phyloP scores from a whole-genome alignment of 2,113 vertebrate species.

The Lipophrys pholis region DNA sequence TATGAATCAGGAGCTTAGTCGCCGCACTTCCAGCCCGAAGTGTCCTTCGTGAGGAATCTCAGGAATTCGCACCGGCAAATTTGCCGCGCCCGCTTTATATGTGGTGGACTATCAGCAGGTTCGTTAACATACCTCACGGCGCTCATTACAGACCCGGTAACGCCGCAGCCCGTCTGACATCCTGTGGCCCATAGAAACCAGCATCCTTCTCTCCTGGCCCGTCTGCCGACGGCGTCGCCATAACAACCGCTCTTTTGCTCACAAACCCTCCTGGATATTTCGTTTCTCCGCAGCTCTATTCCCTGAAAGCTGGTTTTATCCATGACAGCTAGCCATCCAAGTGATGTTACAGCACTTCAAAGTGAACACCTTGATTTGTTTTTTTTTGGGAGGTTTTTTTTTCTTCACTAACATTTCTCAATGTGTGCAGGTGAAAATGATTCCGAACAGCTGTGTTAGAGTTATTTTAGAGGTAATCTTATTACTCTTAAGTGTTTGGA shows the following conservation, averaged over 20 bases:
- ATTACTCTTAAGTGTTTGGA: constrained; percentile 55
- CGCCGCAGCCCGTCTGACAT: constrained; percentile 37
- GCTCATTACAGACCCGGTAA: constrained; percentile 45
- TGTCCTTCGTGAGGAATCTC: background rate
- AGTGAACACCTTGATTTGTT: constrained; percentile 15
- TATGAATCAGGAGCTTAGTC: constrained; percentile 43
- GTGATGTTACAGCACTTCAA: constrained; percentile 35
- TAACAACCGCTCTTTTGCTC: constrained; percentile 63
- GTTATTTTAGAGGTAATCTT: constrained; percentile 58
- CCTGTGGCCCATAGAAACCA: constrained; percentile 57
- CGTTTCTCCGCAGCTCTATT: constrained; percentile 42
- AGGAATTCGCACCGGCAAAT: background rate
- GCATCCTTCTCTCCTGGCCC: constrained; percentile 43
- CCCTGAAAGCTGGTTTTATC: constrained; percentile 47
- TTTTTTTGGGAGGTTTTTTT: too few species aligned
- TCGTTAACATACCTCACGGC: constrained; percentile 32
- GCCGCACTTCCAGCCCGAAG: constrained; percentile 16
- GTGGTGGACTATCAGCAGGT: constrained; percentile 26
- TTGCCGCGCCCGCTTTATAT: background rate
- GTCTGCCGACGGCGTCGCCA: constrained; percentile 54
- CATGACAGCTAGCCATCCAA: constrained; percentile 53
- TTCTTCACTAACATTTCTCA: too few species aligned
- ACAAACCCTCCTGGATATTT: constrained; percentile 33
- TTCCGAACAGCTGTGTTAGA: constrained; percentile 52
- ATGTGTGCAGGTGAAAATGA: background rate